Percentiles rank a stretch among this genome's conserved stretches.
phyloP scores from a whole-genome alignment of 2,113 vertebrate species.

The Syngnathus floridae region DNA sequence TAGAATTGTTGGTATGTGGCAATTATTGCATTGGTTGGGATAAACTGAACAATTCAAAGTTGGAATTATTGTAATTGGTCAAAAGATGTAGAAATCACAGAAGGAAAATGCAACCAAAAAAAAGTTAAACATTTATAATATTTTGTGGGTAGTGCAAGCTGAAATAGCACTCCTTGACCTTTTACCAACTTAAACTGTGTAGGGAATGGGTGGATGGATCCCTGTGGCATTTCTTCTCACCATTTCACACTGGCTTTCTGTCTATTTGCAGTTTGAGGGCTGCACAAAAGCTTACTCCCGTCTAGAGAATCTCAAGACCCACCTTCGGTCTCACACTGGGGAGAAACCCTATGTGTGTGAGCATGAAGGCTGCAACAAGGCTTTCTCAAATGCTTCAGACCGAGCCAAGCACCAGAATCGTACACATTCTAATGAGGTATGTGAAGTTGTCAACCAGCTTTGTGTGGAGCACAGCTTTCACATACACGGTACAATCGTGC shows the following conservation, averaged over 20 bases:
- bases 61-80: too few relatives aligned
- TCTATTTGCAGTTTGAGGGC: conserved; percentile 86
- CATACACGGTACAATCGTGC: neutral
- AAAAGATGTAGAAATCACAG: too few relatives aligned
- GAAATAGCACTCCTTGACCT: too few relatives aligned
- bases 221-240: conserved; percentile 10
- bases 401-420: conserved; percentile 98
- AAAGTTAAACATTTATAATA: too few relatives aligned
- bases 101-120: too few relatives aligned
- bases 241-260: neutral
- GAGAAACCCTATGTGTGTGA: conserved; percentile 98
- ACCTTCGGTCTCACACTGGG: conserved; percentile 95
- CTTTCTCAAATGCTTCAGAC: conserved; percentile 97
- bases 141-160: too few relatives aligned
- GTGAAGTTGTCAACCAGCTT: neutral
- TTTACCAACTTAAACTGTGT: neutral
- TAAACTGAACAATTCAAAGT: too few relatives aligned
- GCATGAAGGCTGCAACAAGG: conserved; percentile 97
- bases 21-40: too few relatives aligned
- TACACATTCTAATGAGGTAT: conserved; percentile 97
- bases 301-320: conserved; percentile 97
- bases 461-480: neutral
- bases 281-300: conserved; percentile 95
- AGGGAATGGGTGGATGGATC: too few relatives aligned
- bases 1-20: too few relatives aligned